These are phyloP conservation scores for Cynopterus brachyotis DNA, from an alignment of 2,113 vertebrate species.

Conservation along the genomic window DNA sequence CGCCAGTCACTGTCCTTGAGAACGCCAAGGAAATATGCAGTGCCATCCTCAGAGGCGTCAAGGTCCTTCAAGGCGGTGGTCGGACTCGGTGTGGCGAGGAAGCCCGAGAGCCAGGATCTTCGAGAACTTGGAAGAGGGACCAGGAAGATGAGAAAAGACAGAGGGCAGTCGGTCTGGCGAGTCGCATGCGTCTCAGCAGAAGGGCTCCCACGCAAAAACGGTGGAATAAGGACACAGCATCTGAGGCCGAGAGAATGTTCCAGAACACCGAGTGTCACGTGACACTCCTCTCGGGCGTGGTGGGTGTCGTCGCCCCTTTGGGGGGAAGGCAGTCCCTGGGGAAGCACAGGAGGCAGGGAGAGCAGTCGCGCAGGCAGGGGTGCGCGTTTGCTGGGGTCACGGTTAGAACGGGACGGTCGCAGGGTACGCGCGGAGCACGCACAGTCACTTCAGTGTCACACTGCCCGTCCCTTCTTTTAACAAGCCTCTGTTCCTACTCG, in stretches of 20 bases:
- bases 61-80: neutral
- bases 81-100: neutral
- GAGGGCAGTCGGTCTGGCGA: fast-evolving
- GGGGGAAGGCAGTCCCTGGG: neutral
- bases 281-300: fast-evolving
- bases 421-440: neutral
- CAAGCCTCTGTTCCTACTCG: neutral
- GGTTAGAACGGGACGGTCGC: neutral
- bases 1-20: neutral
- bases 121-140: neutral
- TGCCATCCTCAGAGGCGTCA: neutral
- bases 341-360: neutral
- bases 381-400: fast-evolving
- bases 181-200: neutral
- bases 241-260: neutral
- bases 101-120: neutral
- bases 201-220: neutral
- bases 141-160: neutral
- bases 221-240: fast-evolving
- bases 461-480: neutral
- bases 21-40: neutral
- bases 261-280: fast-evolving
- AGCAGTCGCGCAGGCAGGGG: neutral
- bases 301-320: neutral
- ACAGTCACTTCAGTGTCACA: neutral